Evolutionary conservation across 2,113 vertebrate genomes (phyloP), one percentile per base, ranked within the genome.

Genomic region (Gymnocephalus cernua): DNA sequence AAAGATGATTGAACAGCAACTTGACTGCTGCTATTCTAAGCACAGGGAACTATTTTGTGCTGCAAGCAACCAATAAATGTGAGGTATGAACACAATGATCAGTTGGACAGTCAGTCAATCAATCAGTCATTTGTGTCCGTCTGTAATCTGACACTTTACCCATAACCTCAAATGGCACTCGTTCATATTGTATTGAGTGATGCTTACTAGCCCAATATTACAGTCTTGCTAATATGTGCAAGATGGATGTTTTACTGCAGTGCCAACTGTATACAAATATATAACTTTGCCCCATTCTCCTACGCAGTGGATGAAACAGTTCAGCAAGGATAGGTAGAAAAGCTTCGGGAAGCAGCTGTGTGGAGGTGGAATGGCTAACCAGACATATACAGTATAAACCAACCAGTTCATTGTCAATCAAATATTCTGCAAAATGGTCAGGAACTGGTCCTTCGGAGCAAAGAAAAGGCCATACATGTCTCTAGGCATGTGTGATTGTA

Each of bases 81-180:
- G 59, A 62, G 44, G 47, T 54, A 72, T 65, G 56, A 71, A 79
- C 47, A 48, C 54, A 82, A 61, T 70, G 80, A 90, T 79, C 67
- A 62, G 18, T 7, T 48, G 51, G 65, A 82, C 57, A 79, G 81
- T 57, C 74, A 53, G 48, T 82, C 77, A 63, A 73, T 82, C 84
- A 47, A 27, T 70, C 27, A 13, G 16, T 69, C 29, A 68, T 35
- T 23, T 12, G 38, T 53, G 62, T 70, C 45, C 14, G 61, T 61
- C 56, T 69, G 38, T 73, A 73, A 84, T 78, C 74, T 71, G 75
- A 66, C 68, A 87, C 57, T 76, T 83, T 61, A 64, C 45, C 74
- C 68, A 58, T 87, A 86, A 72, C 79, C 53, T 69, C 50, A 69
- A 87, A 67, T 67, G 35, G 41, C 45, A 62, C 35, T 53, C 7